phyloP scores from a whole-genome alignment of 2,113 vertebrate genomes.

The Bubo blakistoni region DNA sequence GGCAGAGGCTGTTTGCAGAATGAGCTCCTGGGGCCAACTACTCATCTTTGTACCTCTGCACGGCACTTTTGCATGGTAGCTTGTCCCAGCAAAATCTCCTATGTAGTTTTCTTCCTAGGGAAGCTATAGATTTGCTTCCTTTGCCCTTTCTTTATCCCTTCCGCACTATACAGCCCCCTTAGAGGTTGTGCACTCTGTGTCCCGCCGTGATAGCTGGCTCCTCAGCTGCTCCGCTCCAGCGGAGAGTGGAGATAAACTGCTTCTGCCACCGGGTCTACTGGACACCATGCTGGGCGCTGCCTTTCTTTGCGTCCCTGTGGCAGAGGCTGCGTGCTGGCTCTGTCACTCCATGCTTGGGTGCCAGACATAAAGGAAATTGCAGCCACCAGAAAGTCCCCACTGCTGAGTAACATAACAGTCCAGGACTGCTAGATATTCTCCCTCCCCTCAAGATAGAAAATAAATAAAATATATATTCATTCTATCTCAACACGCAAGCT shows the following conservation, averaged over 20 bases:
- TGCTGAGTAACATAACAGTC: neutral
- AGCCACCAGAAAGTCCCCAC: neutral
- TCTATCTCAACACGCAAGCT: neutral
- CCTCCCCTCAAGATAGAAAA: neutral
- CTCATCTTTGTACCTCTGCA: neutral
- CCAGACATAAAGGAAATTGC: neutral
- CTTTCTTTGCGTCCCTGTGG: accelerated
- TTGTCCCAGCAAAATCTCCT: neutral
- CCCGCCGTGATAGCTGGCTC: neutral
- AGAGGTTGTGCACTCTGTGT: neutral
- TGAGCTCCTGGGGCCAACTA: neutral
- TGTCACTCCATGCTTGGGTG: neutral
- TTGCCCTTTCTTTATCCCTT: neutral
- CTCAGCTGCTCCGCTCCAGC: neutral
- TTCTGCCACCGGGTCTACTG: neutral
- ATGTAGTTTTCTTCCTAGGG: neutral
- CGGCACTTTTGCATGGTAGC: neutral
- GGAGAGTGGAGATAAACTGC: neutral
- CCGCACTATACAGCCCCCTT: neutral
- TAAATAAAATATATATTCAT: neutral
- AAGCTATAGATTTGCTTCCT: neutral
- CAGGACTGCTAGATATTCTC: neutral
- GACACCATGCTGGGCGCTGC: neutral
- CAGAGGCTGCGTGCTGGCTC: neutral
- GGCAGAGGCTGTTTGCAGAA: neutral